Percentiles rank a stretch among this genome's conserved stretches.
Conservation (phyloP, 2,113 vertebrate species). For the Pterocles orientalis region DNA sequence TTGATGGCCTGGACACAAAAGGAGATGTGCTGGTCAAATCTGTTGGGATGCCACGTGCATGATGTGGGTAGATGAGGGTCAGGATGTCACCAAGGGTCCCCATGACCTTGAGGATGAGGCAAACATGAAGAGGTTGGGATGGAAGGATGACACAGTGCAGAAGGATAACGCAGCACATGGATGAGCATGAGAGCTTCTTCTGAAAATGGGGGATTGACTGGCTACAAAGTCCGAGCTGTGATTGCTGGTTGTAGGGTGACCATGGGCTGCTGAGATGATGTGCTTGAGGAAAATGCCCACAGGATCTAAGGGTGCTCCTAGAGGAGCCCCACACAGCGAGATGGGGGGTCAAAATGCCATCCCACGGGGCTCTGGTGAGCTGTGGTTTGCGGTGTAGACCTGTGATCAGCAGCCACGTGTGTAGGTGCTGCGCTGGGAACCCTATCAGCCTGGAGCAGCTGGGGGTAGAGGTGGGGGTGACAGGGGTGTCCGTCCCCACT, state of each 20-base stretch:
- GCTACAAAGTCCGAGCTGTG: neutral
- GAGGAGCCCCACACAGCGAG: accelerated
- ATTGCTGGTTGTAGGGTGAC: neutral
- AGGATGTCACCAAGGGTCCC: neutral
- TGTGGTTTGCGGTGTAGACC: neutral
- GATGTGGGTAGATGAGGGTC: neutral
- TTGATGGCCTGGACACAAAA: neutral
- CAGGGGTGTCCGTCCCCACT: neutral
- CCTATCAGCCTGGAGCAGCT: neutral
- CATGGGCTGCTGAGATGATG: neutral
- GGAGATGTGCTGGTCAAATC: neutral
- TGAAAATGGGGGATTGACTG: neutral
- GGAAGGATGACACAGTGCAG: neutral
- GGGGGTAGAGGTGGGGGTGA: neutral
- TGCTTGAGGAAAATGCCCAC: neutral
- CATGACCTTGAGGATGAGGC: neutral
- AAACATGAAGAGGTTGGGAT: neutral
- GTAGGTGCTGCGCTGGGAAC: neutral
- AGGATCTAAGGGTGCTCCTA: neutral
- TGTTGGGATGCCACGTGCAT: accelerated
- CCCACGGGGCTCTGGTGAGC: neutral
- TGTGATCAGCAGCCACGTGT: neutral
- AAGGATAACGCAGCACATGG: neutral
- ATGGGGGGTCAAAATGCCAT: neutral
- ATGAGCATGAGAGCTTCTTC: neutral